Evolutionary conservation across 1,140 invertebrate genomes (phyloP).

Genomic region (Bombyx mandarina): DNA sequence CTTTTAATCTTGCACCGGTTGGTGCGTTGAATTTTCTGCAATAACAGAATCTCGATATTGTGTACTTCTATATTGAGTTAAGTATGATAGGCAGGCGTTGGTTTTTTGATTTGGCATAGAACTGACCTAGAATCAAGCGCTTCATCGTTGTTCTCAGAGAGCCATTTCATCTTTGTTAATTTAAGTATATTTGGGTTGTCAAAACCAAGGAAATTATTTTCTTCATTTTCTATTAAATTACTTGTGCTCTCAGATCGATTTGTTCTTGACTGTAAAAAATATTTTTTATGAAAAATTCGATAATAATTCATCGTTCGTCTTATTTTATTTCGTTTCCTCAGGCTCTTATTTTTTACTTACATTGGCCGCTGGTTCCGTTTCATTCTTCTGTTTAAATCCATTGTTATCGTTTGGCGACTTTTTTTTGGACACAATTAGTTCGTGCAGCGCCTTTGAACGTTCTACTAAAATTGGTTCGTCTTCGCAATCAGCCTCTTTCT

Average conservation of each 20-base stretch:
- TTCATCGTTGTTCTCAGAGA: slow-evolving; percentile 36
- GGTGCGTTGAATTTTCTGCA: slow-evolving; percentile 48
- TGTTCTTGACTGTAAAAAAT: neutral
- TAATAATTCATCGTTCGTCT: neutral
- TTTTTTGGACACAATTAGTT: slow-evolving; percentile 34
- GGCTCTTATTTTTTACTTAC: slow-evolving; percentile 15
- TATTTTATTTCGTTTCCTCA: neutral
- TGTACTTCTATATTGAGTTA: too few species aligned
- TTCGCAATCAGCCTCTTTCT: slow-evolving; percentile 14
- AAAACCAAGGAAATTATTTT: slow-evolving; percentile 9
- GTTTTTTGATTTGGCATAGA: neutral
- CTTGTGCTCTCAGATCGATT: too few species aligned
- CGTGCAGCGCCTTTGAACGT: slow-evolving; percentile 45
- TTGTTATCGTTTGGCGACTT: slow-evolving; percentile 5
- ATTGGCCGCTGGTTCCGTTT: slow-evolving; percentile 15
- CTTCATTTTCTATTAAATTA: slow-evolving; percentile 8
- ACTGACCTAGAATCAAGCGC: slow-evolving; percentile 46
- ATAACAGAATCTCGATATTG: slow-evolving; percentile 29
- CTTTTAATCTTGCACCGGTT: slow-evolving; percentile 37
- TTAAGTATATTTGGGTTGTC: slow-evolving; percentile 43
- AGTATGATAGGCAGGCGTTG: too few species aligned
- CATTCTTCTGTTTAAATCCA: slow-evolving; percentile 13
- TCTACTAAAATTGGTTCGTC: slow-evolving; percentile 39
- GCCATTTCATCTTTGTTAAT: slow-evolving; percentile 60
- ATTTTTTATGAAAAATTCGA: neutral